A percentile compares a stretch with the other conserved stretches of the same genome.
Evolutionary conservation across 2,113 vertebrate species (phyloP).

Genomic region (Boulengeromyrus knoepffleri): DNA sequence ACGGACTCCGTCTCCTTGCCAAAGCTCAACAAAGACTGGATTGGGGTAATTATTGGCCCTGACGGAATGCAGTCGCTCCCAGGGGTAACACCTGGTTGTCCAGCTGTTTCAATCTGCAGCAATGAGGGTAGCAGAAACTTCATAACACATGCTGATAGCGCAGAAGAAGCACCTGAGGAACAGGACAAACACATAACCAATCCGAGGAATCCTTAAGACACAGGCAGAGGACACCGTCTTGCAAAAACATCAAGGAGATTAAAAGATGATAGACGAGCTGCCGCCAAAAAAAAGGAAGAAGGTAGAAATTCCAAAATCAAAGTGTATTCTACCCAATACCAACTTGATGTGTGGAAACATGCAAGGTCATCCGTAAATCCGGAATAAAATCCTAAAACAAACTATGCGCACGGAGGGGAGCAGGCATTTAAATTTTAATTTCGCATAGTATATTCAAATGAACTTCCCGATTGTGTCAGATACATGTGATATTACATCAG

Average conservation of each 20-base stretch:
- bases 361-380: constrained; percentile 24
- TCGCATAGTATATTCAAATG: background rate
- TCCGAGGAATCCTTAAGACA: background rate
- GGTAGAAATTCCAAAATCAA: background rate
- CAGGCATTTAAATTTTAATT: background rate
- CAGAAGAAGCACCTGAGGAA: background rate
- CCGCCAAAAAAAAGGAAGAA: background rate
- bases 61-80: background rate
- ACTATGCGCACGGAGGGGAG: constrained; percentile 7
- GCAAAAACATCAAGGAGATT: background rate
- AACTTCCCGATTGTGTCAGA: background rate
- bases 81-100: background rate
- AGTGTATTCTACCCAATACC: background rate
- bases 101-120: background rate
- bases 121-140: background rate
- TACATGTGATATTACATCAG: background rate
- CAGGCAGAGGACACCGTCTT: background rate
- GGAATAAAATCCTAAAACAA: constrained; percentile 25
- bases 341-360: constrained; percentile 39
- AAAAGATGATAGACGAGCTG: background rate
- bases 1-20: background rate
- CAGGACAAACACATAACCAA: background rate
- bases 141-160: background rate
- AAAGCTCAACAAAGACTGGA: background rate
- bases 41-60: background rate